Conservation (phyloP, 2,113 vertebrate genomes). For the Coregonus clupeaformis region DNA sequence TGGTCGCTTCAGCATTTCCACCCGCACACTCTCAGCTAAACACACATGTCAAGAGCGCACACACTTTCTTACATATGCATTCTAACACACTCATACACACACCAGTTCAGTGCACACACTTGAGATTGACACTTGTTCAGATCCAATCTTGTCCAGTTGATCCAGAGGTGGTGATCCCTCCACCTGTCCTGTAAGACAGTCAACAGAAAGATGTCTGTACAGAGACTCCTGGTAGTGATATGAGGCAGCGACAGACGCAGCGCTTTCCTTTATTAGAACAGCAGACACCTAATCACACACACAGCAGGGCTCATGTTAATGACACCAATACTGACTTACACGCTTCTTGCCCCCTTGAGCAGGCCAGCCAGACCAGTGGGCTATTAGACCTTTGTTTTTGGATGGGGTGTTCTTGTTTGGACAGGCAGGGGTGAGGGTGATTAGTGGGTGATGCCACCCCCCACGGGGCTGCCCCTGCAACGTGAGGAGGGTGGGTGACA, state of each 20-base stretch:
- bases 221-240: constrained; percentile 56
- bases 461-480: constrained; percentile 71
- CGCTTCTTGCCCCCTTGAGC: constrained; percentile 54
- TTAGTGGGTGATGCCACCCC: constrained; percentile 38
- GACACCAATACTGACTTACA: constrained; percentile 32
- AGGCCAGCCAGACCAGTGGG: constrained; percentile 45
- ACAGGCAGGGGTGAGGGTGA: constrained; percentile 40
- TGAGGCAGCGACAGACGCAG: constrained; percentile 66
- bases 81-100: background rate
- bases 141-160: constrained; percentile 36
- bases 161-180: constrained; percentile 54
- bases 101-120: background rate
- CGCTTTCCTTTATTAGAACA: constrained; percentile 77
- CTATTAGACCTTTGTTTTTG: constrained; percentile 50
- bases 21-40: constrained; percentile 25
- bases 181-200: constrained; percentile 38
- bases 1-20: constrained; percentile 75
- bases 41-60: background rate
- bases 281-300: constrained; percentile 65
- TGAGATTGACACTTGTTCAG: constrained; percentile 14
- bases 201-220: constrained; percentile 16
- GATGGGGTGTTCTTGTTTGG: constrained; percentile 62
- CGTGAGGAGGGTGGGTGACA: constrained; percentile 63
- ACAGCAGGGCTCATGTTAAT: constrained; percentile 24
- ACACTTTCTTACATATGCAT: constrained; percentile 1